Conservation (phyloP, 2,888 invertebrate genomes). For the Drosophila incognita region DNA sequence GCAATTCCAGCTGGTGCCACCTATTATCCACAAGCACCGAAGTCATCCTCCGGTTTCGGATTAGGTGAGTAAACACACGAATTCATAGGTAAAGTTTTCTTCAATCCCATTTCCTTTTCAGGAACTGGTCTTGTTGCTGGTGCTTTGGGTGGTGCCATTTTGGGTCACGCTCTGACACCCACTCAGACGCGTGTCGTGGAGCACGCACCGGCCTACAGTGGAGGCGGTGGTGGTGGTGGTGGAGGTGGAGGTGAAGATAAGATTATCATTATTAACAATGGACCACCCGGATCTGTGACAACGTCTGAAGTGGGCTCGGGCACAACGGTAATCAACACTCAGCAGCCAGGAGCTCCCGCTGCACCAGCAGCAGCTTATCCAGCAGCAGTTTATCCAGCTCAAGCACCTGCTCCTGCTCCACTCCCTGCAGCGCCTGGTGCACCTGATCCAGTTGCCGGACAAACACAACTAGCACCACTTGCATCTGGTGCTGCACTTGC, state of each 20-base stretch:
- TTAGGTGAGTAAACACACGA: conserved; percentile 71
- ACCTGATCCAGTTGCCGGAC: background rate
- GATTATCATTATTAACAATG: conserved; percentile 84
- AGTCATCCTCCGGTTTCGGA: conserved; percentile 79
- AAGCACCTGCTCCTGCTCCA: conserved; percentile 6
- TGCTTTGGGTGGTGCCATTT: conserved; percentile 82
- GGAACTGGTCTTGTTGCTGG: conserved; percentile 83
- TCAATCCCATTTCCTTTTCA: conserved; percentile 30
- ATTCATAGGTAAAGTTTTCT: background rate
- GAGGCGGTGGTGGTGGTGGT: conserved; percentile 47
- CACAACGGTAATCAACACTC: conserved; percentile 76
- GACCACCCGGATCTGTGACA: conserved; percentile 83
- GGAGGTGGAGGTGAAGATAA: conserved; percentile 73
- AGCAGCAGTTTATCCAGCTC: background rate
- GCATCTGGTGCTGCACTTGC: conserved; percentile 1
- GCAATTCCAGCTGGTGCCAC: conserved; percentile 68
- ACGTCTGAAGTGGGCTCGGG: conserved; percentile 75
- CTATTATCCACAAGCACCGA: conserved; percentile 80
- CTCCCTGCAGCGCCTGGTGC: background rate
- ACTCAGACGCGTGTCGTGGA: conserved; percentile 76
- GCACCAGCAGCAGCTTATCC: conserved; percentile 10
- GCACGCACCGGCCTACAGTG: conserved; percentile 46
- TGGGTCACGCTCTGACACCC: conserved; percentile 83
- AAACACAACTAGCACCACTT: background rate
- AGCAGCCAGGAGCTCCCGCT: conserved; percentile 4